phyloP scores from a whole-genome alignment of 2,113 vertebrate species.

The Grus americana region DNA sequence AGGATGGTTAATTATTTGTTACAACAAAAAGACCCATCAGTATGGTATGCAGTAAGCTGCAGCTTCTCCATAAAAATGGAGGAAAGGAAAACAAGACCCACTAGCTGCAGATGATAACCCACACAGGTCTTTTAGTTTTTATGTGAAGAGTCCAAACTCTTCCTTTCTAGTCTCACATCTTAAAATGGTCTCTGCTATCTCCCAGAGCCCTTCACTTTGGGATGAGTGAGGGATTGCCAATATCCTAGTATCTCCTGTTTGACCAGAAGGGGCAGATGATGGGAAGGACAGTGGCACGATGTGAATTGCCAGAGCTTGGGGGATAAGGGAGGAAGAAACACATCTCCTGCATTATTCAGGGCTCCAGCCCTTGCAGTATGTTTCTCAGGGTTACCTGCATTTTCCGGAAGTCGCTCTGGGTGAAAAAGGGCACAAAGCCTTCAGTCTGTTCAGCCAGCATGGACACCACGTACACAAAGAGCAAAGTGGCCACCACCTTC shows the following conservation, averaged over 20 bases:
- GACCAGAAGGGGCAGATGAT: not conserved
- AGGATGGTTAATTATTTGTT: constrained; percentile 71
- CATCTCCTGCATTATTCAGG: not conserved
- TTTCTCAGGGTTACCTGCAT: constrained; percentile 75
- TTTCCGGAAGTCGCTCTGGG: constrained; percentile 76
- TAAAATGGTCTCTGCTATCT: not conserved
- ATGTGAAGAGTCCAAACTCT: not conserved
- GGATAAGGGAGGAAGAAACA: not conserved
- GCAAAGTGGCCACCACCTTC: constrained; percentile 59
- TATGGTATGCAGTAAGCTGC: constrained; percentile 33
- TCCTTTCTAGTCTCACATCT: not conserved
- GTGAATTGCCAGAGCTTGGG: not conserved
- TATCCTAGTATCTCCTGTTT: not conserved
- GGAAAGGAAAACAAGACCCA: not conserved
- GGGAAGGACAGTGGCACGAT: not conserved
- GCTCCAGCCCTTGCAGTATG: not conserved
- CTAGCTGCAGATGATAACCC: not conserved
- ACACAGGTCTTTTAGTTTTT: not conserved
- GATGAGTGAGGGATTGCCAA: not conserved
- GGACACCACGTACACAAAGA: constrained; percentile 67
- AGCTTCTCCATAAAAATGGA: constrained; percentile 32
- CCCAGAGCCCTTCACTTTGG: not conserved
- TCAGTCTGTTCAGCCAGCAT: constrained; percentile 76
- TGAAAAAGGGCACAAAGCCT: constrained; percentile 84
- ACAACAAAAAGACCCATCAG: constrained; percentile 53